A percentile compares a stretch with the other conserved stretches of the same genome.
Conservation (phyloP, 2,888 invertebrate species). For the Amblyjoppa proteus region DNA sequence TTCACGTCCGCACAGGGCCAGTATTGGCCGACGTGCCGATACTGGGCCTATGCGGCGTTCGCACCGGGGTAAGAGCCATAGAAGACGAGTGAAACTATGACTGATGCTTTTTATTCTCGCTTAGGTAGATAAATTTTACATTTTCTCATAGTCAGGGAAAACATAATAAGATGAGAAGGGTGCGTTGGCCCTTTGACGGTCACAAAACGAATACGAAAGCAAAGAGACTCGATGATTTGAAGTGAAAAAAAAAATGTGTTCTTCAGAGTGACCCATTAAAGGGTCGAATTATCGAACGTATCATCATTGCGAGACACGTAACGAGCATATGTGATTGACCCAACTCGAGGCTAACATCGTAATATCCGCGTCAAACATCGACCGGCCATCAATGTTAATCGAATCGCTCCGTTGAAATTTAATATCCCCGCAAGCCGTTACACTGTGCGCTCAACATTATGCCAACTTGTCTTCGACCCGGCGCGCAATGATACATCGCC, state of each 20-base stretch:
- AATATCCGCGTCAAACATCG: neutral
- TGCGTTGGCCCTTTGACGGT: too few species aligned
- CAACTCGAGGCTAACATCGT: neutral
- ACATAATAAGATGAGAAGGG: too few species aligned
- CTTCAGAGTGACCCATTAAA: neutral
- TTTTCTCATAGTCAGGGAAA: too few species aligned
- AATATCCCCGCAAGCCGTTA: too few species aligned
- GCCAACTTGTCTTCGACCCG: neutral
- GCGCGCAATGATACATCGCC: neutral
- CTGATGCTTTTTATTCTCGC: too few species aligned
- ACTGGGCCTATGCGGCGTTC: too few species aligned
- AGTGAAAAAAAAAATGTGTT: neutral
- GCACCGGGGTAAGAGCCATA: too few species aligned
- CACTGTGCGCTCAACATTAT: neutral
- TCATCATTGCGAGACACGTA: neutral
- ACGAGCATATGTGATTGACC: conserved; percentile 6
- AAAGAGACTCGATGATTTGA: neutral
- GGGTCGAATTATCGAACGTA: neutral
- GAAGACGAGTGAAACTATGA: too few species aligned
- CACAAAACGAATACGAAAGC: too few species aligned
- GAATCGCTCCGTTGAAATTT: neutral
- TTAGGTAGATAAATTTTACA: too few species aligned
- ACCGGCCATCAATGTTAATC: neutral
- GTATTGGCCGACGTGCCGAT: too few species aligned
- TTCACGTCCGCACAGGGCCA: too few species aligned